Conservation (phyloP, 2,888 invertebrate genomes). For the Meiosimyza decipiens region DNA sequence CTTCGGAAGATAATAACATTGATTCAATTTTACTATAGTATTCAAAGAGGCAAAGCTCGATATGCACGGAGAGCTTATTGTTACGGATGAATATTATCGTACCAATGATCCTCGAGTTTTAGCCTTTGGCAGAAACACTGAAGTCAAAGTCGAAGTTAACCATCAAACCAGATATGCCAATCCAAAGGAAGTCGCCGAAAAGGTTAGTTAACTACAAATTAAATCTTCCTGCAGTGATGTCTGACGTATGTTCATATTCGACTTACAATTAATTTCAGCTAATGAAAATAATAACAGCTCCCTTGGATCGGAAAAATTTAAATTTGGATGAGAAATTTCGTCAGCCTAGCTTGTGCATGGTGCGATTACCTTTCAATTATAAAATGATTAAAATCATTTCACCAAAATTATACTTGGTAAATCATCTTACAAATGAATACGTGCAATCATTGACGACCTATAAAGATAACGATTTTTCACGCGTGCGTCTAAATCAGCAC, state of each 20-base stretch:
- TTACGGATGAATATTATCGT: conserved; percentile 48
- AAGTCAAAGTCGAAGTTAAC: conserved; percentile 40
- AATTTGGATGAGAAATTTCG: conserved; percentile 47
- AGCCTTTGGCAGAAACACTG: conserved; percentile 52
- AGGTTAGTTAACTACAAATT: conserved; percentile 44
- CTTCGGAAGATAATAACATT: too few species aligned
- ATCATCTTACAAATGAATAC: conserved; percentile 47
- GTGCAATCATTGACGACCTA: conserved; percentile 49
- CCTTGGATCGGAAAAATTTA: background rate
- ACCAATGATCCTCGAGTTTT: conserved; percentile 53
- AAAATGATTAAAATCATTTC: conserved; percentile 48
- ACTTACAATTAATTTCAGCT: too few species aligned
- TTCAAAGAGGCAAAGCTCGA: conserved; percentile 39
- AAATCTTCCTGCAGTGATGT: too few species aligned
- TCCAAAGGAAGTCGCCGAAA: conserved; percentile 53
- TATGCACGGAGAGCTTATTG: conserved; percentile 36
- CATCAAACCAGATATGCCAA: conserved; percentile 49
- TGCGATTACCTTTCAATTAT: conserved; percentile 49
- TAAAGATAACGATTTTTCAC: conserved; percentile 52
- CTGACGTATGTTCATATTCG: too few species aligned
- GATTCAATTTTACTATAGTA: conserved; percentile 15
- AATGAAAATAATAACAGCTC: too few species aligned
- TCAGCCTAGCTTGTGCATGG: conserved; percentile 45
- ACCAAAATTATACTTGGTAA: conserved; percentile 53
- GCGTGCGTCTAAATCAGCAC: conserved; percentile 50